These are phyloP conservation scores for Drosophila atripex DNA, from an alignment of 2,888 invertebrate genomes.

Conservation along the genomic window DNA sequence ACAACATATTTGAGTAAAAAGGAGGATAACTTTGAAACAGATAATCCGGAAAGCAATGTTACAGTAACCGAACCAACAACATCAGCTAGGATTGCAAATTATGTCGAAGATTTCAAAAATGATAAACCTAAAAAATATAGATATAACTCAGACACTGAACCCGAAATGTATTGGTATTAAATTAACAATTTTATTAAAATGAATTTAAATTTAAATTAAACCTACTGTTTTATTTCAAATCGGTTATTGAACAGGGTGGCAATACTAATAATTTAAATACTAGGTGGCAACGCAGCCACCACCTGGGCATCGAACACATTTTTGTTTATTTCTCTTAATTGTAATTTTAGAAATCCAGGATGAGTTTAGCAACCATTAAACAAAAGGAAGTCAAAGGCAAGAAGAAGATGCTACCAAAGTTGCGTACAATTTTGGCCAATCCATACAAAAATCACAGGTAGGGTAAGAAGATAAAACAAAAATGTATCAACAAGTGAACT, in stretches of 20 bases:
- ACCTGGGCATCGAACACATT: conserved; percentile 21
- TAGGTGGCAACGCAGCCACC: conserved; percentile 1
- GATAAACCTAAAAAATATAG: conserved; percentile 48
- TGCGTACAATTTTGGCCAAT: conserved; percentile 76
- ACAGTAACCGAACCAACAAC: background rate
- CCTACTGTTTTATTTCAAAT: background rate
- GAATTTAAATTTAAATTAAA: background rate
- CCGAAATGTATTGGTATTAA: conserved; percentile 55
- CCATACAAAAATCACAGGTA: conserved; percentile 70
- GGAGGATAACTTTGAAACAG: background rate
- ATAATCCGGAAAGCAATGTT: background rate
- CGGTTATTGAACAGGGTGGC: background rate
- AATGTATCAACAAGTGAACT: background rate
- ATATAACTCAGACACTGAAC: conserved; percentile 77
- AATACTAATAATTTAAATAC: background rate
- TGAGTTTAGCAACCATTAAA: conserved; percentile 70
- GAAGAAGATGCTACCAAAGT: conserved; percentile 70
- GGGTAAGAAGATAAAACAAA: background rate
- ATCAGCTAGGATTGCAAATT: background rate
- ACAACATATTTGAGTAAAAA: conserved; percentile 25
- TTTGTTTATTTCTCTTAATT: background rate
- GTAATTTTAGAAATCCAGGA: conserved; percentile 15
- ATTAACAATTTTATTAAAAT: background rate
- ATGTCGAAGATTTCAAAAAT: conserved; percentile 40
- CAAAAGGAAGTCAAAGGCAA: conserved; percentile 72